These are phyloP conservation scores for Anniella stebbinsi DNA, from an alignment of 2,797 vertebrate species.

Conservation along the genomic window DNA sequence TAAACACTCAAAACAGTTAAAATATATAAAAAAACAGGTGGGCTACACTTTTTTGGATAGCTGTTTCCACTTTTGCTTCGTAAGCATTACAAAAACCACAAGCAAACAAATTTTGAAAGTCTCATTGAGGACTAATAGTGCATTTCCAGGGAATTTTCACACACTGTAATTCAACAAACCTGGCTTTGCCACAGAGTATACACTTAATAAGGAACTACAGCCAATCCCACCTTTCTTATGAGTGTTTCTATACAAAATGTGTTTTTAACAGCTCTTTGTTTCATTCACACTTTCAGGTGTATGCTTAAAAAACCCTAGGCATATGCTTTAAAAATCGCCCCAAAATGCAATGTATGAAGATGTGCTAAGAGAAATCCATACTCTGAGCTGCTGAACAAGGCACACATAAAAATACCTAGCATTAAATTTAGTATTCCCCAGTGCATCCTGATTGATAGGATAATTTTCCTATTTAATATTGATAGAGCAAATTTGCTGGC, in stretches of 20 bases:
- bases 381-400: neutral
- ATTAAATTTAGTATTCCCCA: neutral
- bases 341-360: neutral
- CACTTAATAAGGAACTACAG: neutral
- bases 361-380: conserved; percentile 18
- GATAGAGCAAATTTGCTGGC: conserved; percentile 29
- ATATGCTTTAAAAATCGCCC: neutral
- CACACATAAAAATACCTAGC: neutral
- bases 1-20: neutral
- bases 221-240: neutral
- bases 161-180: neutral
- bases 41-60: neutral
- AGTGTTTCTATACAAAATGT: neutral
- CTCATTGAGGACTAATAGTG: neutral
- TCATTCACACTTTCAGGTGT: neutral
- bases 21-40: neutral
- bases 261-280: neutral
- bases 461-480: conserved; percentile 6
- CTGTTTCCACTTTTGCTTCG: neutral
- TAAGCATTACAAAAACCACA: neutral
- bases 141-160: neutral
- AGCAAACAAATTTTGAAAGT: neutral
- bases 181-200: neutral
- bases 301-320: neutral
- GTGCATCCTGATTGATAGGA: conserved; percentile 41